Evolutionary conservation across 2,113 vertebrate genomes (phyloP), one percentile per base, ranked within the genome.

Genomic region (Collichthys lucidus): DNA sequence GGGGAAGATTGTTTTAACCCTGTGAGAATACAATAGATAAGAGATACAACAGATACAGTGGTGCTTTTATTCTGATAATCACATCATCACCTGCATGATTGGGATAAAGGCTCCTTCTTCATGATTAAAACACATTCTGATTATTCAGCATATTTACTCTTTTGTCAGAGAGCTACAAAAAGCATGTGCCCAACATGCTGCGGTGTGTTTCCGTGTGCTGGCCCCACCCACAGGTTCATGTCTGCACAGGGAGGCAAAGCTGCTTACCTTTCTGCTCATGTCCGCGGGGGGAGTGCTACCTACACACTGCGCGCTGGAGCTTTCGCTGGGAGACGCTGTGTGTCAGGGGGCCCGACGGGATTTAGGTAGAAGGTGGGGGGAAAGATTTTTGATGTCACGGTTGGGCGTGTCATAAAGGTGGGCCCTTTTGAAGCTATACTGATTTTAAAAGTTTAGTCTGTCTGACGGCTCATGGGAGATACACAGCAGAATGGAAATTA

Each of bases 371-470:
- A n/a, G 55, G 22, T 0, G 14, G 19, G 50, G 15, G 89, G 87
- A 69, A 83, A 83, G 71, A 75, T 62, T 83, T 85, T 59, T 94
- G 91, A 94, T 91, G 87, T 93, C 92, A 94, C 65, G 16, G 72
- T 40, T 72, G 91, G 94, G 94, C 61, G 93, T 89, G 92, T 87
- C 86, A 49, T 90, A 74, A 92, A 94, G 92, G 92, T 94, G 89
- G 89, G 84, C 88, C 78, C 47, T 79, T 46, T 71, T 79, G 68
- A 85, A 85, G 71, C 72, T 71, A 4, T 40, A 52, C 84, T 78
- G 67, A 63, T 62, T 26, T 26, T 46, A 82, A 61, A 40, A 64
- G 80, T 79, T 83, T 17, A 86, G 84, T 88, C 74, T 75, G 68
- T 69, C 55, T 84, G 67, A 57, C 57, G 44, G 55, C 87, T 74